Evolutionary conservation across 2,888 invertebrate genomes (phyloP).

Genomic region (Drosophila macrospina): DNA sequence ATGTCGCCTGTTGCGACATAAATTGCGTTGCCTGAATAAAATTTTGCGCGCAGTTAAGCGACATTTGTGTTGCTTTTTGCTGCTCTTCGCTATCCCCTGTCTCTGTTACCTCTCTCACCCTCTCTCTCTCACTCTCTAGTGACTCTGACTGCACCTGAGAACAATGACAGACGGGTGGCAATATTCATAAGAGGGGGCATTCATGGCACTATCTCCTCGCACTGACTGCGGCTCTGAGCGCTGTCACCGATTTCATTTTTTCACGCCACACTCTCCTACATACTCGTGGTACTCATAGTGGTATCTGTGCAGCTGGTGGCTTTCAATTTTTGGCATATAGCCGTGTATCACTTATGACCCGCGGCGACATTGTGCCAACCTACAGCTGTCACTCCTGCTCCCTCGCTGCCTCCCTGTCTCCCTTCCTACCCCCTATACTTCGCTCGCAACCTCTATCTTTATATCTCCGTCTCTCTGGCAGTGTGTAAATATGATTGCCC

Average conservation of each 20-base stretch:
- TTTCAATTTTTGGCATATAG: constrained; percentile 77
- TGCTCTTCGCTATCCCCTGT: constrained; percentile 11
- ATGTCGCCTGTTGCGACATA: constrained; percentile 76
- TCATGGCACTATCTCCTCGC: not conserved
- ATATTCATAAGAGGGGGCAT: constrained; percentile 14
- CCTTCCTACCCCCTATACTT: not conserved
- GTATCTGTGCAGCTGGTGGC: constrained; percentile 58
- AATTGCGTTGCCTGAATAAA: constrained; percentile 70
- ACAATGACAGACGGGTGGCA: constrained; percentile 71
- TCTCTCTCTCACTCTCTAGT: not conserved
- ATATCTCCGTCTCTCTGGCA: constrained; percentile 20
- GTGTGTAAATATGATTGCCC: constrained; percentile 62
- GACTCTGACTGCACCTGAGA: constrained; percentile 66
- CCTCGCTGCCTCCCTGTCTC: too few relatives aligned
- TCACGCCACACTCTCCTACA: constrained; percentile 22
- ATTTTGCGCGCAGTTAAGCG: constrained; percentile 78
- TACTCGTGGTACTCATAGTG: constrained; percentile 1
- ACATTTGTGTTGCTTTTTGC: constrained; percentile 43
- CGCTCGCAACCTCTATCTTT: constrained; percentile 1
- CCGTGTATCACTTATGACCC: constrained; percentile 70
- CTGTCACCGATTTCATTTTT: constrained; percentile 45
- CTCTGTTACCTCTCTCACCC: not conserved
- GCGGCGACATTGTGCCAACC: constrained; percentile 35
- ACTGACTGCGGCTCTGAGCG: constrained; percentile 4
- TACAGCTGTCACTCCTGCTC: constrained; percentile 10